phyloP scores from a whole-genome alignment of 92 coral and sea anemone genomes.

The Bergia puertoricense region DNA sequence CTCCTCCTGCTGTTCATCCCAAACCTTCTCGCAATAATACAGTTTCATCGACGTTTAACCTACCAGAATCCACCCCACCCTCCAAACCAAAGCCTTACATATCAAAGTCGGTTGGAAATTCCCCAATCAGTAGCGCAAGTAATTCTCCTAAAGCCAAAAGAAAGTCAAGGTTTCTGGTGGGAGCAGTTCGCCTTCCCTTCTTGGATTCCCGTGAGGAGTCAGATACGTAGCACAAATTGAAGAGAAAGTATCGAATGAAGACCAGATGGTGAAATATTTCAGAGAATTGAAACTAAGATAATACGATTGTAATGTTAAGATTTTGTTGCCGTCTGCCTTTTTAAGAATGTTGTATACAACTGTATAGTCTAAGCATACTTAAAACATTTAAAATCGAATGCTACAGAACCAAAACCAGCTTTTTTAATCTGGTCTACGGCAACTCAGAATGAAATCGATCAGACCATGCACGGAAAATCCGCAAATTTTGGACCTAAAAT shows the following conservation, averaged over 20 bases:
- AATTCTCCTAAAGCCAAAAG: conserved; percentile 16
- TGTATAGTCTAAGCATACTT: background rate
- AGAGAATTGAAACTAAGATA: background rate
- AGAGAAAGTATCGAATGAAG: background rate
- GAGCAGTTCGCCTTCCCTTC: conserved; percentile 24
- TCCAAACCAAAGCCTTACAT: conserved; percentile 27
- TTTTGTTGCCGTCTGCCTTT: background rate
- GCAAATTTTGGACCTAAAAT: background rate
- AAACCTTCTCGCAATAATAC: conserved; percentile 19
- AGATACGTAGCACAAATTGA: conserved; percentile 20
- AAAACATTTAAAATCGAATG: background rate
- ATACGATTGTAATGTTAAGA: background rate
- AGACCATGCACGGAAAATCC: background rate
- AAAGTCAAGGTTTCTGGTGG: conserved; percentile 1
- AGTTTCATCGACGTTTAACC: background rate
- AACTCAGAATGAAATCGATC: too few relatives aligned
- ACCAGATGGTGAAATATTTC: background rate
- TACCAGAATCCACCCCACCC: conserved; percentile 1
- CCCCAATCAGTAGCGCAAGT: background rate
- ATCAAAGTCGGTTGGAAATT: conserved; percentile 28
- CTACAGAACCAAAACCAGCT: too few relatives aligned
- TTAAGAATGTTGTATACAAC: too few relatives aligned
- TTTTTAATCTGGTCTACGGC: background rate
- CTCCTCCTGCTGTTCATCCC: conserved; percentile 19
- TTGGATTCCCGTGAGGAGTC: conserved; percentile 3